phyloP scores from a whole-genome alignment of 2,113 vertebrate species.

The Aleadryas rufinucha region DNA sequence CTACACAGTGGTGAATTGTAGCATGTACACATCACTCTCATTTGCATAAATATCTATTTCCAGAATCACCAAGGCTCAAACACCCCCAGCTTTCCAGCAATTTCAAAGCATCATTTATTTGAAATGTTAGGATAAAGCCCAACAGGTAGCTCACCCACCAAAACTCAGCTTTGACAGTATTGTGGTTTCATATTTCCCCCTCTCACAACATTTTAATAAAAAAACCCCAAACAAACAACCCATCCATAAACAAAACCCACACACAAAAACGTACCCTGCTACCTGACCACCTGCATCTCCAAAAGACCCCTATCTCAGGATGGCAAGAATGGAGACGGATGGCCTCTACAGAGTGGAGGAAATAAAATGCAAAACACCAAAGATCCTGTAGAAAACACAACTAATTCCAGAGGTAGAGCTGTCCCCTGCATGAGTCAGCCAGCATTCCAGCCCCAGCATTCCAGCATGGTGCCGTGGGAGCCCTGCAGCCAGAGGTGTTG shows the following conservation, averaged over 20 bases:
- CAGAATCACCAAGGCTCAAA: not conserved
- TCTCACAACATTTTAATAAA: not conserved
- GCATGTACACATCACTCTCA: constrained; percentile 8
- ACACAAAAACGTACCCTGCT: not conserved
- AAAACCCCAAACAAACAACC: not conserved
- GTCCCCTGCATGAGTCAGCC: not conserved
- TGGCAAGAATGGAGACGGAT: not conserved
- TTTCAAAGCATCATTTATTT: not conserved
- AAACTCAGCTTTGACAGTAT: not conserved
- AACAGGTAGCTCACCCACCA: not conserved
- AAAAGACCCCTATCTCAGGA: not conserved
- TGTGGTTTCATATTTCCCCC: not conserved
- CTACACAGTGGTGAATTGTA: constrained; percentile 30
- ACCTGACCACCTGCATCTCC: not conserved
- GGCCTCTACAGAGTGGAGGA: not conserved
- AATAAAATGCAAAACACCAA: not conserved
- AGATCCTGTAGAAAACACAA: not conserved
- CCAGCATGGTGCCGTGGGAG: not conserved
- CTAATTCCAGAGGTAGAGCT: not conserved
- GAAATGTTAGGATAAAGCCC: not conserved
- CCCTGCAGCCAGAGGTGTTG: not conserved
- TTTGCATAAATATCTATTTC: constrained; percentile 46
- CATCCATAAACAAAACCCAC: not conserved
- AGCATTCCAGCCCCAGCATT: not conserved
- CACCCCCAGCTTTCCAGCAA: not conserved